A percentile compares a stretch with the other conserved stretches of the same genome.
Evolutionary conservation across 2,797 vertebrate species (phyloP).

Genomic region (Alfaro cultratus): DNA sequence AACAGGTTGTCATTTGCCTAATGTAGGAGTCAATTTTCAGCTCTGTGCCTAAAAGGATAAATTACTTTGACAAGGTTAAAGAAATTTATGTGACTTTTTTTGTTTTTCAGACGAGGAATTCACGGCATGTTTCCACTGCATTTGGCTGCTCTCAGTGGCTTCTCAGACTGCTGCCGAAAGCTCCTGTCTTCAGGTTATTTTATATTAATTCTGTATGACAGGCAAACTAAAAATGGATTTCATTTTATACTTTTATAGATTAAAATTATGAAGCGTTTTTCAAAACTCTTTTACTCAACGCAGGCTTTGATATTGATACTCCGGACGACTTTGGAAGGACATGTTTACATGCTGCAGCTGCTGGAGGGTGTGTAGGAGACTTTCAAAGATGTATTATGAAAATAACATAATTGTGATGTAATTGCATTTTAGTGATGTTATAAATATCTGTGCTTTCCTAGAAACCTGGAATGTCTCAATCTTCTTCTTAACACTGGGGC

Average conservation of each 20-base stretch:
- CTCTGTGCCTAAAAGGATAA: neutral
- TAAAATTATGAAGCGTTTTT: neutral
- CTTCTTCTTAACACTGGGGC: conserved; percentile 95
- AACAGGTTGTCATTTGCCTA: neutral
- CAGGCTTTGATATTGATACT: conserved; percentile 96
- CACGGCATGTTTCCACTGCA: conserved; percentile 99
- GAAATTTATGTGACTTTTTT: neutral
- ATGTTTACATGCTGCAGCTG: conserved; percentile 98
- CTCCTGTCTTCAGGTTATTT: conserved; percentile 92
- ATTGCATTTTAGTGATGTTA: neutral
- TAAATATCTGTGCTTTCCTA: conserved; percentile 61
- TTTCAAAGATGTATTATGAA: neutral
- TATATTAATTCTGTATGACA: neutral
- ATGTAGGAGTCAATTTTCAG: neutral
- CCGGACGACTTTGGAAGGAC: conserved; percentile 98
- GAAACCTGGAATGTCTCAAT: conserved; percentile 98
- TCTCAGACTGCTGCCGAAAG: conserved; percentile 98
- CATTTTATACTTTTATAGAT: neutral
- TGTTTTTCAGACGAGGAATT: conserved; percentile 88
- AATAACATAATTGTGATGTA: neutral
- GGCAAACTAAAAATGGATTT: neutral
- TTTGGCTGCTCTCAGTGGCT: conserved; percentile 97
- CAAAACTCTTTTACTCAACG: conserved; percentile 33
- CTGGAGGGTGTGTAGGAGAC: conserved; percentile 89
- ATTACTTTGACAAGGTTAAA: neutral